These are phyloP conservation scores for Sinonovacula constricta DNA, from an alignment of 1,140 invertebrate species.

Conservation along the genomic window DNA sequence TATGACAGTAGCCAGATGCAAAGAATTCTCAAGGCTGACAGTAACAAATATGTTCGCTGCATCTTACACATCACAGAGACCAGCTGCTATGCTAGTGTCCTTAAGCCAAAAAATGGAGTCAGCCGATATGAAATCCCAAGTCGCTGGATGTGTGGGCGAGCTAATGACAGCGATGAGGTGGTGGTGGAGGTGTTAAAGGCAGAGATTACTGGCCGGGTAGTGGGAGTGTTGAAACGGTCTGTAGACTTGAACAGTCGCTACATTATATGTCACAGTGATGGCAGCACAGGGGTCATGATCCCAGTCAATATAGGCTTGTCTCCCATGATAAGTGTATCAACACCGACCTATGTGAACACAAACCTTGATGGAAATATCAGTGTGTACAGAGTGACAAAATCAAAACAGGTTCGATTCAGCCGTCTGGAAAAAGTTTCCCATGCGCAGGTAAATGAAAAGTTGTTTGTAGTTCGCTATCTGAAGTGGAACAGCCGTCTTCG, in stretches of 20 bases:
- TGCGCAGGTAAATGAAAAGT: constrained; percentile 49
- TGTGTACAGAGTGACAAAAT: constrained; percentile 67
- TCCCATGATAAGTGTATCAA: constrained; percentile 64
- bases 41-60: constrained; percentile 20
- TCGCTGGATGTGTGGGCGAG: constrained; percentile 63
- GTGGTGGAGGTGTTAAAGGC: constrained; percentile 71
- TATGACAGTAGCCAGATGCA: constrained; percentile 44
- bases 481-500: constrained; percentile 66
- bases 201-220: constrained; percentile 66
- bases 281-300: constrained; percentile 67
- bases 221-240: constrained; percentile 67
- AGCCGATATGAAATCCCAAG: constrained; percentile 62
- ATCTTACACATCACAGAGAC: neutral
- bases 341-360: constrained; percentile 46
- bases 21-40: constrained; percentile 39
- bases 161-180: constrained; percentile 70
- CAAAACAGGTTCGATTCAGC: constrained; percentile 59
- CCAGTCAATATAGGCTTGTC: constrained; percentile 70
- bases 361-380: constrained; percentile 60
- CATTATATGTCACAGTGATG: constrained; percentile 70
- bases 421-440: constrained; percentile 65
- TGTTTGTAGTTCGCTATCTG: constrained; percentile 74
- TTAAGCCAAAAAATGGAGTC: constrained; percentile 22
- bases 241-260: constrained; percentile 61
- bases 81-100: constrained; percentile 50